Evolutionary conservation across 2,888 invertebrate genomes (phyloP).

Genomic region (Troides oblongomaculatus): DNA sequence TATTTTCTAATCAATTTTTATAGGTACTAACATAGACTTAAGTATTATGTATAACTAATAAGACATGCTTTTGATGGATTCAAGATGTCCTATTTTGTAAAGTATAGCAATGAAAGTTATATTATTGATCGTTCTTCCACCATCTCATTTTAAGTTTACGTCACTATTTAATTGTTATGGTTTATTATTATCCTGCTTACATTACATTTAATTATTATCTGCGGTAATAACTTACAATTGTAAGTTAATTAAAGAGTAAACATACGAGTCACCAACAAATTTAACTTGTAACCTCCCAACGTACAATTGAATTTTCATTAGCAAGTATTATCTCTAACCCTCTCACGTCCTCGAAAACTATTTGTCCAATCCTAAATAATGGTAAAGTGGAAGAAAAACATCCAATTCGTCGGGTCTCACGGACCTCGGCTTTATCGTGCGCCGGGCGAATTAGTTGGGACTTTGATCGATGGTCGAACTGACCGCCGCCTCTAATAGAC

Average conservation of each 20-base stretch:
- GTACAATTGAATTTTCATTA: slow-evolving; percentile 24
- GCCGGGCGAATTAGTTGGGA: slow-evolving; percentile 51
- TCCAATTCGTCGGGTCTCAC: slow-evolving; percentile 47
- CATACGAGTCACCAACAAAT: background rate
- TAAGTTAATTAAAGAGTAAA: background rate
- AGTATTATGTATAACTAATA: no score
- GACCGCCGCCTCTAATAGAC: slow-evolving; percentile 39
- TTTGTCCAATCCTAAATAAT: slow-evolving; percentile 62
- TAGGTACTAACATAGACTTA: no score
- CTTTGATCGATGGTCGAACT: slow-evolving; percentile 47
- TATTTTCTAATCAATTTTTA: no score
- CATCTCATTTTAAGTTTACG: no score
- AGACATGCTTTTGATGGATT: no score
- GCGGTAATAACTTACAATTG: background rate
- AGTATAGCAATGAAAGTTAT: no score
- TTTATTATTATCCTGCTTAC: no score
- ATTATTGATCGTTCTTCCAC: no score
- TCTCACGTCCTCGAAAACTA: slow-evolving; percentile 54
- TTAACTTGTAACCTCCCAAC: slow-evolving; percentile 13
- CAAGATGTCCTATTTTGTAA: no score
- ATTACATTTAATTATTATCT: background rate
- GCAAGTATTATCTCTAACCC: slow-evolving; percentile 43
- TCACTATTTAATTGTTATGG: no score
- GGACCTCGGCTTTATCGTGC: slow-evolving; percentile 50
- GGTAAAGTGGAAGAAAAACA: slow-evolving; percentile 54